Conservation (phyloP, 2,888 invertebrate genomes). For the Pseudoips prasinana region DNA sequence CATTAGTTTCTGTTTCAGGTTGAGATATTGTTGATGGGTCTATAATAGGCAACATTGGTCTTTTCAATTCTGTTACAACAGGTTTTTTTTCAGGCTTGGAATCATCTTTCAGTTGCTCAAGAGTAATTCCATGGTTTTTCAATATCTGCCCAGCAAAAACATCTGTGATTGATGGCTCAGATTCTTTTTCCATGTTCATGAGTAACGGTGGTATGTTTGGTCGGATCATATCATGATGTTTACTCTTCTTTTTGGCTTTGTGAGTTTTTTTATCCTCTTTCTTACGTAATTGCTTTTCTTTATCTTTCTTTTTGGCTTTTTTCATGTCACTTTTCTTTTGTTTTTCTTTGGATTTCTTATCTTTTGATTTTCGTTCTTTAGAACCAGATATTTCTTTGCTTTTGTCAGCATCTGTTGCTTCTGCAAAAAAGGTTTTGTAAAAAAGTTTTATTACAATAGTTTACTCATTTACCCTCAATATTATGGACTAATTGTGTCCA, state of each 20-base stretch:
- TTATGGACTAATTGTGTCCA: too few species aligned
- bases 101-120: conserved; percentile 52
- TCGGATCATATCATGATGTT: conserved; percentile 65
- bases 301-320: conserved; percentile 68
- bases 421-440: too few species aligned
- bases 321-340: conserved; percentile 58
- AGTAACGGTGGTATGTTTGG: conserved; percentile 73
- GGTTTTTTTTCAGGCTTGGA: conserved; percentile 50
- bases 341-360: conserved; percentile 70
- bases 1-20: conserved; percentile 14
- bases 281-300: conserved; percentile 56
- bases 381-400: conserved; percentile 49
- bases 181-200: conserved; percentile 74
- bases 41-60: conserved; percentile 67
- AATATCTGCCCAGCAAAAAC: conserved; percentile 84
- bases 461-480: too few species aligned
- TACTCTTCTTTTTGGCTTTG: conserved; percentile 68
- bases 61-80: conserved; percentile 46
- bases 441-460: too few species aligned
- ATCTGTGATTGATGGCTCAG: conserved; percentile 83
- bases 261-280: conserved; percentile 69
- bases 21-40: conserved; percentile 66
- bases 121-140: conserved; percentile 69
- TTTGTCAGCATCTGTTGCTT: conserved; percentile 48
- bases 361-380: conserved; percentile 63